A percentile compares a stretch with the other conserved stretches of the same genome.
Evolutionary conservation across 2,888 invertebrate species (phyloP).

Genomic region (Sycophila texana): DNA sequence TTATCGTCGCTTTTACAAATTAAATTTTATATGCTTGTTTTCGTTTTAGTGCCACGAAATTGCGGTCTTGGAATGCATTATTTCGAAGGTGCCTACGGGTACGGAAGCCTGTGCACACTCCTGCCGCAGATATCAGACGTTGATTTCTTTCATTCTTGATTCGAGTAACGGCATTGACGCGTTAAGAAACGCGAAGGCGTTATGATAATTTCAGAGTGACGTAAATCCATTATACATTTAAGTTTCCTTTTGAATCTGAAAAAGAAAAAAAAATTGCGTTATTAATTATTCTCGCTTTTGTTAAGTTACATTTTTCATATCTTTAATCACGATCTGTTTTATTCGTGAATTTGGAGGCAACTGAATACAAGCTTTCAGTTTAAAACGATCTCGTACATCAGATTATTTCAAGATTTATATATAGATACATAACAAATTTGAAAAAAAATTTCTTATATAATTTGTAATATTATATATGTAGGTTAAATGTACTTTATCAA

Average conservation of each 20-base stretch:
- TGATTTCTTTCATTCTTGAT: slow-evolving; percentile 4
- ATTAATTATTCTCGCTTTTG: too few relatives aligned
- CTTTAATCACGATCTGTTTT: too few relatives aligned
- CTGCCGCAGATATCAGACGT: slow-evolving; percentile 17
- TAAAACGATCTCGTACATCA: too few relatives aligned
- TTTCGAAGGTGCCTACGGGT: background rate
- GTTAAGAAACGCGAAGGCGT: background rate
- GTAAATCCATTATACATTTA: background rate
- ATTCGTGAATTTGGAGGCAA: too few relatives aligned
- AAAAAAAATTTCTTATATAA: too few relatives aligned
- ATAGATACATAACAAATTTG: too few relatives aligned
- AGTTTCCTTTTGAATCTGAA: background rate
- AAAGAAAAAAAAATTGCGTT: too few relatives aligned
- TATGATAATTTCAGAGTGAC: slow-evolving; percentile 3
- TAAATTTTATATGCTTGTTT: slow-evolving; percentile 37
- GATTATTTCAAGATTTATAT: too few relatives aligned
- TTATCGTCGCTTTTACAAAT: slow-evolving; percentile 26
- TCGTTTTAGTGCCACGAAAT: slow-evolving; percentile 37
- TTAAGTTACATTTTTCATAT: too few relatives aligned
- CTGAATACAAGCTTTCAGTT: too few relatives aligned
- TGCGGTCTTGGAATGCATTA: slow-evolving; percentile 23
- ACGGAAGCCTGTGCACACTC: background rate
- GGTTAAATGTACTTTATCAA: too few relatives aligned
- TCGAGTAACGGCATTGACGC: slow-evolving; percentile 12
- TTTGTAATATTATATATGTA: too few relatives aligned